Evolutionary conservation across 2,797 vertebrate species (phyloP).

Genomic region (Odontamblyopus rebecca): DNA sequence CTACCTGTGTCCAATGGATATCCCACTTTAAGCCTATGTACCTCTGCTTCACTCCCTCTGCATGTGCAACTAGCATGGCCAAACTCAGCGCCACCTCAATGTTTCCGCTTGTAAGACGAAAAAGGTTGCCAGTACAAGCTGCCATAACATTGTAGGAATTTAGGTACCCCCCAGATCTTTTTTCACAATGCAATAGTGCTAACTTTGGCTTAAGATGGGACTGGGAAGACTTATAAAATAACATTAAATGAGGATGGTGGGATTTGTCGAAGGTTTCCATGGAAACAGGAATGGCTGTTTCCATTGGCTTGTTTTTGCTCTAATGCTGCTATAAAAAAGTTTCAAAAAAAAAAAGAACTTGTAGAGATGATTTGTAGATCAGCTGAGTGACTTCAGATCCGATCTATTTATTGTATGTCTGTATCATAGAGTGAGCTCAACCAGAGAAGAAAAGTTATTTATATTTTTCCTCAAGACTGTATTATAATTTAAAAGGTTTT

Average conservation of each 20-base stretch:
- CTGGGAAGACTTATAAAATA: conserved; percentile 16
- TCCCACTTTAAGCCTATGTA: conserved; percentile 54
- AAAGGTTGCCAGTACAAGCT: conserved; percentile 68
- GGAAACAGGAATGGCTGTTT: conserved; percentile 71
- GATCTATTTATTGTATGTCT: conserved; percentile 97
- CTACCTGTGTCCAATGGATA: conserved; percentile 40
- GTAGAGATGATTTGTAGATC: conserved; percentile 89
- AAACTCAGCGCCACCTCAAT: conserved; percentile 56
- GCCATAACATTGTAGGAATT: conserved; percentile 66
- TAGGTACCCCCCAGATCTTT: conserved; percentile 58
- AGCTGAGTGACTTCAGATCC: conserved; percentile 88
- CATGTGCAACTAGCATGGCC: conserved; percentile 75
- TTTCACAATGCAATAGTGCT: conserved; percentile 77
- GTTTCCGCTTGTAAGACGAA: conserved; percentile 61
- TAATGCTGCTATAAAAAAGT: conserved; percentile 89
- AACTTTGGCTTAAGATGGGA: conserved; percentile 53
- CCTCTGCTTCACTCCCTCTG: conserved; percentile 66
- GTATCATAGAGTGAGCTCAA: conserved; percentile 91
- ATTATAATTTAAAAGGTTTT: conserved; percentile 91
- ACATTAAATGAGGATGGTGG: conserved; percentile 25
- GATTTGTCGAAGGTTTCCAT: conserved; percentile 67
- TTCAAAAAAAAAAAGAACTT: conserved; percentile 60
- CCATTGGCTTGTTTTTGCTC: conserved; percentile 78
- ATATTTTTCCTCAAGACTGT: conserved; percentile 97
- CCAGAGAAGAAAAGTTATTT: conserved; percentile 89